Base-by-base conservation (phyloP, 2,888 invertebrate species). In the Nomada ruficornis region DNA sequence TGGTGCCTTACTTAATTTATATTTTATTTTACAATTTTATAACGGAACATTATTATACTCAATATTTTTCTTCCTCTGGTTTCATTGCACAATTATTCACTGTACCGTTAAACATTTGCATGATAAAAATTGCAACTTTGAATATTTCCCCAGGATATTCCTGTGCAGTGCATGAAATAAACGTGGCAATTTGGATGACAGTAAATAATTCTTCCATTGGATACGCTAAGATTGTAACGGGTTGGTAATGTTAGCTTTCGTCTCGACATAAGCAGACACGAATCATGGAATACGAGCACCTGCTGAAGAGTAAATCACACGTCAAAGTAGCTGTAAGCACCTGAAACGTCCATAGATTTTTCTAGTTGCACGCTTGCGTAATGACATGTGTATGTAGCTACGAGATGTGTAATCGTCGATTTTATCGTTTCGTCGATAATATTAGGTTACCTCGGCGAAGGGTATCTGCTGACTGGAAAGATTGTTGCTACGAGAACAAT, bases 371-470 rank as follows among this genome's bases (percentile, higher is more conserved):
- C n/a, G 29, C 36, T 80, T 74, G 59, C 62, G 20, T 67, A 23
- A 26, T 9, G 20, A 2, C 2, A 15, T 50, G 47, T 50, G 36
- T 36, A 10, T 15, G 55, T 18, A 52, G n/a, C 20, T 47, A 13
- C 52, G 52, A 42, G 62, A 59, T 42, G 65, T 42, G 69, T 76
- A 80, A 80, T 76, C 59, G 73, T 57, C 77, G 60, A 65, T 63
- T 67, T 76, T 72, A 44, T 5, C 44, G 52, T 59, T 63, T 54
- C 47, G 68, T 26, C 80, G 59, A 65, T 77, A 80, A 54, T 54
- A 69, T 64, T 74, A 44, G 72, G 68, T 57, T 54, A 64, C 60
- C 26, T n/a, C 50, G 18, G 15, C 50, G 0, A 18, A 59, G 29
- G 5, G 69, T n/a, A 11, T 59, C 36, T 60, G 54, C 44, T 50